Evolutionary conservation across 2,888 invertebrate species (phyloP).

Genomic region (Dermolepida albohirtum): DNA sequence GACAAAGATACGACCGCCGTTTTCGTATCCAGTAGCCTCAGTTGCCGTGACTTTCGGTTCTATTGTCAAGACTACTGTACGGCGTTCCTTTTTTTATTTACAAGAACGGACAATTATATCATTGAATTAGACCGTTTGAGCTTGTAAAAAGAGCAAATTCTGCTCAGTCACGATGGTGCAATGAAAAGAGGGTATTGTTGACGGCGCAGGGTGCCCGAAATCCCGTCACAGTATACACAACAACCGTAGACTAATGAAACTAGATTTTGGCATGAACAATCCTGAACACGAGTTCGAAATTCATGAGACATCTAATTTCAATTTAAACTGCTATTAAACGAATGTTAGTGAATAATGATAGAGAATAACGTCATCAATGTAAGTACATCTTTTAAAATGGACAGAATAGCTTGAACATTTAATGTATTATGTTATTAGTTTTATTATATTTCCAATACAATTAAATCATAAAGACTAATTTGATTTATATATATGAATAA

Average conservation of each 20-base stretch:
- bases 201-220: slow-evolving; percentile 54
- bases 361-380: no score
- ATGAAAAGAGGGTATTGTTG: slow-evolving; percentile 59
- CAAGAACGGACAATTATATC: slow-evolving; percentile 65
- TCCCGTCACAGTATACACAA: slow-evolving; percentile 47
- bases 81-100: slow-evolving; percentile 60
- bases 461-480: no score
- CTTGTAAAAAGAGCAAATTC: slow-evolving; percentile 60
- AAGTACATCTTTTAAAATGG: no score
- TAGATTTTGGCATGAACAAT: slow-evolving; percentile 46
- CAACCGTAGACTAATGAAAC: slow-evolving; percentile 55
- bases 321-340: slow-evolving; percentile 22
- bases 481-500: no score
- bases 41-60: slow-evolving; percentile 52
- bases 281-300: slow-evolving; percentile 22
- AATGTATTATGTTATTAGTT: no score
- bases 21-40: slow-evolving; percentile 9
- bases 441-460: no score
- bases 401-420: no score
- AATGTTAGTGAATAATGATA: background rate
- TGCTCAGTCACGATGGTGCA: slow-evolving; percentile 62
- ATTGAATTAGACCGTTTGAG: slow-evolving; percentile 63
- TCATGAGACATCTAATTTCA: slow-evolving; percentile 34
- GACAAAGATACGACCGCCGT: slow-evolving; percentile 2
- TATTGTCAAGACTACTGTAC: slow-evolving; percentile 53